phyloP scores from a whole-genome alignment of 2,888 invertebrate species.

The Drepana falcataria region DNA sequence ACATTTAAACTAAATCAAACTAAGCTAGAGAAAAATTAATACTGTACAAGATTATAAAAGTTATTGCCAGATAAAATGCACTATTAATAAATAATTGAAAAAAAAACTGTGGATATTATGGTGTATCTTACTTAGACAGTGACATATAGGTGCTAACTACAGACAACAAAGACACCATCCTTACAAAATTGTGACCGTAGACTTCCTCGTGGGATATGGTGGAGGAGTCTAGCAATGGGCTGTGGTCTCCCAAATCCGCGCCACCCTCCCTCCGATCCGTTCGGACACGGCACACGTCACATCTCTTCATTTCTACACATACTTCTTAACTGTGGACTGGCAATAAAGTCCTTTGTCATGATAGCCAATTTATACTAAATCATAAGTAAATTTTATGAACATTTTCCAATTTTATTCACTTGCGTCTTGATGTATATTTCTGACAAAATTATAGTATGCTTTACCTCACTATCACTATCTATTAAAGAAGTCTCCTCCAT shows the following conservation, averaged over 20 bases:
- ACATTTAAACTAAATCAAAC: too few species aligned
- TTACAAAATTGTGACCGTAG: constrained; percentile 61
- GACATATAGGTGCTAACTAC: constrained; percentile 19
- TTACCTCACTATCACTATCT: constrained; percentile 58
- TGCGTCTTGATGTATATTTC: not conserved
- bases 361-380: constrained; percentile 2
- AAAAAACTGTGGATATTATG: too few species aligned
- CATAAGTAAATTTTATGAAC: constrained; percentile 5
- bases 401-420: too few species aligned
- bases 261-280: constrained; percentile 44
- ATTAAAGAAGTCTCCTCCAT: constrained; percentile 53
- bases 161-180: constrained; percentile 39
- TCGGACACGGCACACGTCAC: constrained; percentile 57
- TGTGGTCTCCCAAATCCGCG: constrained; percentile 43
- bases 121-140: too few species aligned
- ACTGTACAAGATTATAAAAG: too few species aligned
- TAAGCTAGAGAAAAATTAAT: too few species aligned
- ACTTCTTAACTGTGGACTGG: constrained; percentile 68
- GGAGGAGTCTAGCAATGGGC: constrained; percentile 59
- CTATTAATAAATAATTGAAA: too few species aligned
- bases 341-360: constrained; percentile 48
- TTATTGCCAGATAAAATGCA: too few species aligned
- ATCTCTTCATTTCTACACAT: constrained; percentile 75
- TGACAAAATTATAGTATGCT: not conserved
- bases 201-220: constrained; percentile 57